Evolutionary conservation across 2,888 invertebrate species (phyloP).

Genomic region (Liposcelis brunnea): DNA sequence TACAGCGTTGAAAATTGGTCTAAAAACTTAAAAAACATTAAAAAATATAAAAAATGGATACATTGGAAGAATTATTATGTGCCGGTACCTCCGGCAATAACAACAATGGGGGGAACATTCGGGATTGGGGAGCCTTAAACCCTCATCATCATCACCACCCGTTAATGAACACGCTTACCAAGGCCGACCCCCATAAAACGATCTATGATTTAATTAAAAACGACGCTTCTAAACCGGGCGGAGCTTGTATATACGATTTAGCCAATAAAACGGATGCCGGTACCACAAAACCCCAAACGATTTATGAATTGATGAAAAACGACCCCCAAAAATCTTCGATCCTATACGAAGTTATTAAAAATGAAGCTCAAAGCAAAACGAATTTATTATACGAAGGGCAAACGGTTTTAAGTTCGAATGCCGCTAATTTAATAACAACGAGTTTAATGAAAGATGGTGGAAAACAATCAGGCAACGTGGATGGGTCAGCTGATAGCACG

Average conservation of each 20-base stretch:
- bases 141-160: too few relatives aligned
- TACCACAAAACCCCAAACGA: neutral
- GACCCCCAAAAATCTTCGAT: slow-evolving; percentile 3
- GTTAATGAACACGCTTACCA: too few relatives aligned
- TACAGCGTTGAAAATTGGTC: slow-evolving; percentile 8
- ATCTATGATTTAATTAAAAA: too few relatives aligned
- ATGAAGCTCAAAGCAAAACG: neutral
- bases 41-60: slow-evolving; percentile 4
- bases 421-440: slow-evolving; percentile 6
- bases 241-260: too few relatives aligned
- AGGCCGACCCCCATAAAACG: too few relatives aligned
- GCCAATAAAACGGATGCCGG: too few relatives aligned
- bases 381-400: slow-evolving; percentile 1
- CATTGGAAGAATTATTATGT: slow-evolving; percentile 8
- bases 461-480: neutral
- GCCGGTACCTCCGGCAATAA: neutral
- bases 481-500: slow-evolving; percentile 5
- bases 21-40: slow-evolving; percentile 8
- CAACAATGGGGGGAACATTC: too few relatives aligned
- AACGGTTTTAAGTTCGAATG: slow-evolving; percentile 6
- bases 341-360: slow-evolving; percentile 5
- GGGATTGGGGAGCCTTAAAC: too few relatives aligned
- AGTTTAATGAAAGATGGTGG: slow-evolving; percentile 6
- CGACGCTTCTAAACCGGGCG: too few relatives aligned
- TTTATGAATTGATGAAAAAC: slow-evolving; percentile 5